These are phyloP conservation scores for Gastrophryne carolinensis DNA, from an alignment of 2,797 vertebrate species.

Conservation along the genomic window DNA sequence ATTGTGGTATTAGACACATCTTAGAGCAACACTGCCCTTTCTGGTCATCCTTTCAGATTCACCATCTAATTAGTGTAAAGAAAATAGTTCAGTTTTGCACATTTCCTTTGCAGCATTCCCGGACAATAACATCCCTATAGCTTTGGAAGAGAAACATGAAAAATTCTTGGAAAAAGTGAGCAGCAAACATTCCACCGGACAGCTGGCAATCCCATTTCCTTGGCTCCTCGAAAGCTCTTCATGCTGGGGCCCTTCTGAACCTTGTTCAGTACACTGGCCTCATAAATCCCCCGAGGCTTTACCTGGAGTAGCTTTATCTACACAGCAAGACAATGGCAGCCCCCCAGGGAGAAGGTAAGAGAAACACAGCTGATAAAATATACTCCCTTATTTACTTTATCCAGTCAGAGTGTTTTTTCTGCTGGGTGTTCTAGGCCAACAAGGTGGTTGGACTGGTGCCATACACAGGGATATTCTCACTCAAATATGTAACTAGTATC, in stretches of 20 bases:
- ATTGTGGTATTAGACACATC: too few species aligned
- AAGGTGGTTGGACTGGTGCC: too few species aligned
- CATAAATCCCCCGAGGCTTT: background rate
- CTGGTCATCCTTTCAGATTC: too few species aligned
- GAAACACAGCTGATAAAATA: too few species aligned
- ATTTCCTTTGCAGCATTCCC: conserved; percentile 12
- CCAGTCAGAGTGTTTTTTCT: too few species aligned
- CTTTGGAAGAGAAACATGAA: conserved; percentile 44
- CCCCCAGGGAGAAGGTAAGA: background rate
- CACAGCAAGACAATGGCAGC: background rate
- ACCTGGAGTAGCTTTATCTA: background rate
- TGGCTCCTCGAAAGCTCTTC: background rate
- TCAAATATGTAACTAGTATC: too few species aligned
- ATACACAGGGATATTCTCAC: too few species aligned
- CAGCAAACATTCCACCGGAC: conserved; percentile 26
- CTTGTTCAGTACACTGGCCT: conserved; percentile 20
- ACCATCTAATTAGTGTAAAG: too few species aligned
- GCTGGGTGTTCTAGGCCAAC: too few species aligned
- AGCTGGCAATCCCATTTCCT: conserved; percentile 47
- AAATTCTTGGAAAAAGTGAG: conserved; percentile 49
- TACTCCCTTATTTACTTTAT: too few species aligned
- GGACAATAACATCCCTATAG: conserved; percentile 36
- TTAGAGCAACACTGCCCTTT: too few species aligned
- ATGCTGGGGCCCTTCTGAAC: background rate
- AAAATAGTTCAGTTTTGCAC: background rate